phyloP scores from a whole-genome alignment of 2,113 vertebrate genomes.

The Pavo muticus region DNA sequence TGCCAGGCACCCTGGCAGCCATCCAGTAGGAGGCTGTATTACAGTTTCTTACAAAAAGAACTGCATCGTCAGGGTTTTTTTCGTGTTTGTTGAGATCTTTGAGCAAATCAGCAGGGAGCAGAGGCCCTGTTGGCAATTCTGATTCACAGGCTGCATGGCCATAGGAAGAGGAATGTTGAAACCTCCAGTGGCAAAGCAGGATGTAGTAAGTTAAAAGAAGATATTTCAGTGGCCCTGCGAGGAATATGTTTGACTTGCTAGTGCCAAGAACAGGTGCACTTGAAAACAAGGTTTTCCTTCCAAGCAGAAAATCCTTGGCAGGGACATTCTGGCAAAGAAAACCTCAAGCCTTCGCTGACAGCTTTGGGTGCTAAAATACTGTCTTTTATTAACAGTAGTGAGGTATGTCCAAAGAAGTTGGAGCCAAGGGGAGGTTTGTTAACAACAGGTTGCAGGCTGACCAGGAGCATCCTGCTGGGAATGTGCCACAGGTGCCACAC shows the following conservation, averaged over 20 bases:
- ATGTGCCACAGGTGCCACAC: rapidly evolving
- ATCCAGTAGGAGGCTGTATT: constrained; percentile 27
- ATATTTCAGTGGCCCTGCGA: not conserved
- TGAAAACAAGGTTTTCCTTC: not conserved
- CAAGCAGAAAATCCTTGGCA: not conserved
- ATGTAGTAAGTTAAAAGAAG: not conserved
- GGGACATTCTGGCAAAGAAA: not conserved
- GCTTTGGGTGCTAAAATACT: not conserved
- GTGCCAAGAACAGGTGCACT: not conserved
- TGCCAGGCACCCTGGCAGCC: not conserved
- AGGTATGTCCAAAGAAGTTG: not conserved
- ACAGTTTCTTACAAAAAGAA: not conserved
- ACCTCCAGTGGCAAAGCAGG: not conserved
- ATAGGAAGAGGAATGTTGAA: not conserved
- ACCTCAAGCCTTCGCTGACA: not conserved
- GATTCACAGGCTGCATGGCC: not conserved
- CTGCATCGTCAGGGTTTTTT: not conserved
- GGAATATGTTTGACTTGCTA: not conserved
- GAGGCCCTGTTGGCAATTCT: constrained; percentile 26
- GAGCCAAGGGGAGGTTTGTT: not conserved
- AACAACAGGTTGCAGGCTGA: not conserved
- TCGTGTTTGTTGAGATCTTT: constrained; percentile 7
- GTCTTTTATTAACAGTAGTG: not conserved
- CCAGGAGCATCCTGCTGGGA: not conserved
- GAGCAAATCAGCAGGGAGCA: constrained; percentile 37